Evolutionary conservation across 2,888 invertebrate genomes (phyloP).

Genomic region (Thysanoteuthis rhombus): DNA sequence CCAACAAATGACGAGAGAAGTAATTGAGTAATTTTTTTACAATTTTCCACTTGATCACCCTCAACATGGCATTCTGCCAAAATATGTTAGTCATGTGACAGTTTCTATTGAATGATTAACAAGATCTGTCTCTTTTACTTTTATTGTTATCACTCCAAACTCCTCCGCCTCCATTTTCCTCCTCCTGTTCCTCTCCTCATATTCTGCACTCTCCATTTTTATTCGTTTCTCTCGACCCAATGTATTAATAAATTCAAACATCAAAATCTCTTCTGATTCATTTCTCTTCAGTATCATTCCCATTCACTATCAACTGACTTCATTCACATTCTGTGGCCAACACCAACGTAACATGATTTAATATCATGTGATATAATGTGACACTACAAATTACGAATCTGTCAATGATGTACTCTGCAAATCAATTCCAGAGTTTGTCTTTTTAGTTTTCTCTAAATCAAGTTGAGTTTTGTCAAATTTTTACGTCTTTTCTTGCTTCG

Average conservation of each 20-base stretch:
- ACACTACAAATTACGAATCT: not conserved
- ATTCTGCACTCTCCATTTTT: not conserved
- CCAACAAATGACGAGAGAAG: too few relatives aligned
- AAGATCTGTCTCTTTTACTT: too few relatives aligned
- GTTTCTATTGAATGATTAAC: too few relatives aligned
- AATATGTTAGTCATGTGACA: too few relatives aligned
- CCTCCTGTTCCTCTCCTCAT: not conserved
- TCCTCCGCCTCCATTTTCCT: not conserved
- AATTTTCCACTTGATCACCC: too few relatives aligned
- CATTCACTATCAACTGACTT: not conserved
- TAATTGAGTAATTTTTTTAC: too few relatives aligned
- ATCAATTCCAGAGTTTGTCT: not conserved
- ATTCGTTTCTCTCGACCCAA: not conserved
- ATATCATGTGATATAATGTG: slow-evolving; percentile 12
- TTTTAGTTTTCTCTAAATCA: not conserved
- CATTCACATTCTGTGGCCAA: not conserved
- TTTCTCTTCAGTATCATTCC: not conserved
- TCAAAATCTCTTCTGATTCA: not conserved
- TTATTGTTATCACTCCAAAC: too few relatives aligned
- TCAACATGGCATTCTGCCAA: too few relatives aligned
- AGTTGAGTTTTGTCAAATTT: not conserved
- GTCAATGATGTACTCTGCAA: not conserved
- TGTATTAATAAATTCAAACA: not conserved
- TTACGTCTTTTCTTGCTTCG: not conserved
- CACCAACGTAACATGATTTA: not conserved